Evolutionary conservation across 1,140 invertebrate species (phyloP), one percentile per base, ranked within the genome.

Genomic region (Octopus sinensis): DNA sequence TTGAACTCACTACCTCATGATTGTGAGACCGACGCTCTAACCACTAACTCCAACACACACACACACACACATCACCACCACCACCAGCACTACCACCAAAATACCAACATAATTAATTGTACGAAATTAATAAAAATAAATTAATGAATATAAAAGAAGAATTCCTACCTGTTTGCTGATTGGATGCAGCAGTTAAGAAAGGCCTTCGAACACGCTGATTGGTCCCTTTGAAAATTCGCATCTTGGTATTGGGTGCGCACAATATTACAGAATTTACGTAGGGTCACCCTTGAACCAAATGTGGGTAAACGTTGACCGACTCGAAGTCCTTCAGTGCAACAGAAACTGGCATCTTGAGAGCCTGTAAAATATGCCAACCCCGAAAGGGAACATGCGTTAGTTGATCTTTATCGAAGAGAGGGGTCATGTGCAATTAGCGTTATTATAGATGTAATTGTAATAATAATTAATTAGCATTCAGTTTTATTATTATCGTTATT

Each of bases 261-360:
- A 71, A 71, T 13, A 23, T 71, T 71, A 71, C 68, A 71, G 30
- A 71, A 23, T 3, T 6, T 71, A n/a, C 5, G 17, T n/a, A 23
- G 17, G 6, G 68, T n/a, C 30, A n/a, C 68, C 3, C 30, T 71
- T 5, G 68, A 71, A 5, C 17, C 5, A 23, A 5, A n/a, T 5
- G 17, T 71, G 17, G 68, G 68, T 6, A 71, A 23, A 13, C 17
- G 30, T 10, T n/a, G 5, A n/a, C 68, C 68, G 17, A 71, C 30
- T 23, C 68, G 68, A 71, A 71, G 68, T 23, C 68, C 68, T 71
- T 71, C 68, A 10, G 68, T 71, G 30, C 68, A 71, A 71, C 68
- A 71, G 13, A n/a, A 13, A 5, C 68, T 5, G 30, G 17, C 68
- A n/a, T 10, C 17, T 13, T n/a, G 17, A 12, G 0, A 71, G 30